phyloP scores from a whole-genome alignment of 2,797 vertebrate genomes.

The Falco peregrinus region DNA sequence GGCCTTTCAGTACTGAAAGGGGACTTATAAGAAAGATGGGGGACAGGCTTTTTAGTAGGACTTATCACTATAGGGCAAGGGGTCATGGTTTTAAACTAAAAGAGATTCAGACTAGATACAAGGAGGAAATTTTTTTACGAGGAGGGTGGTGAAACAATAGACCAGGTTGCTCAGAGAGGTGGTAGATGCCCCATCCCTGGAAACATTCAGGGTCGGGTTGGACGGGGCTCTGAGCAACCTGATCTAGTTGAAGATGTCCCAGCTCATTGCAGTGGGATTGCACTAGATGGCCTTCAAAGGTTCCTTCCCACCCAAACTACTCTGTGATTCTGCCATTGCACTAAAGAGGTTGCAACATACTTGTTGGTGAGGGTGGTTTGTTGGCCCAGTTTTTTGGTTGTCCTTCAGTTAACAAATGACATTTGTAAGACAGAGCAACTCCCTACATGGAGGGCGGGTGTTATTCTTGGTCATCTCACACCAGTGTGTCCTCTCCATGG shows the following conservation, averaged over 20 bases:
- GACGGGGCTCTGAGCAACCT: too few species aligned
- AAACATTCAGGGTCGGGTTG: too few species aligned
- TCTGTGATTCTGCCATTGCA: not conserved
- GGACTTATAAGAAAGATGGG: not conserved
- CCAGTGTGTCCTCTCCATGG: rapidly evolving
- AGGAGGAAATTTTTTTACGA: too few species aligned
- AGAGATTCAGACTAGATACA: too few species aligned
- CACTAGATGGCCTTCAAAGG: too few species aligned
- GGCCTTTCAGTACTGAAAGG: not conserved
- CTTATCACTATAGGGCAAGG: not conserved
- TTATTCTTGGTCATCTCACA: not conserved
- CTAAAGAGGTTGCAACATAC: not conserved
- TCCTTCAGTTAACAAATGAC: not conserved
- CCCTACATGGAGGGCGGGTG: not conserved
- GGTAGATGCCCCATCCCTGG: too few species aligned
- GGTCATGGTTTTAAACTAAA: not conserved
- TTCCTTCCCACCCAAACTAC: too few species aligned
- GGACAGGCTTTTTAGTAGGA: not conserved
- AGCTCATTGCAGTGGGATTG: too few species aligned
- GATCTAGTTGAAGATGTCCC: too few species aligned
- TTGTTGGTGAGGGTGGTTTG: not conserved
- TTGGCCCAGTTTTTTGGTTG: too few species aligned
- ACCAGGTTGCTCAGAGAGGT: too few species aligned
- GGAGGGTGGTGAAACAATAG: too few species aligned
- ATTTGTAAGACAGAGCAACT: not conserved